Base-by-base conservation (phyloP, 2,113 vertebrate genomes). In the Hyperopisus bebe region DNA sequence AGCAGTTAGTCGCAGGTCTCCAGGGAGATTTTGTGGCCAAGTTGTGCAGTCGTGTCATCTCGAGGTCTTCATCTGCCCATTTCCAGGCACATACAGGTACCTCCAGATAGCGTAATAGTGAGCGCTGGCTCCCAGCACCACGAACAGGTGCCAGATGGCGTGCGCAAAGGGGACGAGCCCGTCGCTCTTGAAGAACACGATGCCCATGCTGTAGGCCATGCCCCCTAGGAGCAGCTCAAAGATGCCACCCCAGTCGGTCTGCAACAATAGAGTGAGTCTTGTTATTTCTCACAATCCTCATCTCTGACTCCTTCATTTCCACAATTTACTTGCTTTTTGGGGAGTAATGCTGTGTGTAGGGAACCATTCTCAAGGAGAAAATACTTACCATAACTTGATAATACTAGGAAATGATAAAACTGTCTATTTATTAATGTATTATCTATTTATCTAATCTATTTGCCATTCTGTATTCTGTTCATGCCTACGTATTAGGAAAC, bases 51-150 rank as follows among this genome's bases (percentile, higher is more conserved):
- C 8, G 13, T 86, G 89, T 95, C 94, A 97, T 74, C 95, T 95
- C 6, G 96, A 95, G 0, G 93, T 96, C 91, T 94, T 92, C 88
- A 95, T 90, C 89, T 95, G 93, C 27, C 88, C 89, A 0, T 89
- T 90, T 0, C 82, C 93, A 0, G 97, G 96, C 62, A 89, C 90
- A 91, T 98, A 98, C 83, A 98, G 97, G 93, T 99, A 97, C 94
- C 95, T 97, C 97, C 97, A 98, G 92, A 98, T 98, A 94, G 98
- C 98, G 0, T 98, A 99, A 92, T 99, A 99, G 91, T 99, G 98
- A 90, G 97, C 90, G 0, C 94, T 94, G 2, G 98, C 98, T 90
- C 98, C 98, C 0, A 95, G 94, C 0, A 96, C 97, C 83, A 99
- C 98, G 0, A 99, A 98, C 44, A 99, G 96, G 91, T 99, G 98